phyloP scores from a whole-genome alignment of 1,140 invertebrate species.

The Caenorhabditis briggsae region DNA sequence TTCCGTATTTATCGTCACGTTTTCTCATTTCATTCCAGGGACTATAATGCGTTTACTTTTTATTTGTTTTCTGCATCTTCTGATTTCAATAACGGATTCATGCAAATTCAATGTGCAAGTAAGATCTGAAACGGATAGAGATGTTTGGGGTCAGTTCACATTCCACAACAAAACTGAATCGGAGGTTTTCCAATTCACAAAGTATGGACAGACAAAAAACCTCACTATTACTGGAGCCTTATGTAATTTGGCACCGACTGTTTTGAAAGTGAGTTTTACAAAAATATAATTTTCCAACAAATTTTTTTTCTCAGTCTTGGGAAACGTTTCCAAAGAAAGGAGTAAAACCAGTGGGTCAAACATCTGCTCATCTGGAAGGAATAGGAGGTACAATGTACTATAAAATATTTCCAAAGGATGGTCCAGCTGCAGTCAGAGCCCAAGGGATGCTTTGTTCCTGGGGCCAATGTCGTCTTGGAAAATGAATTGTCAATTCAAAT shows the following conservation, averaged over 20 bases:
- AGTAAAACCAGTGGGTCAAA: background rate
- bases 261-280: constrained; percentile 9
- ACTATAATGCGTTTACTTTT: background rate
- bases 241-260: constrained; percentile 15
- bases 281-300: background rate
- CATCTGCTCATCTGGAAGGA: constrained; percentile 33
- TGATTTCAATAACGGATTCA: background rate
- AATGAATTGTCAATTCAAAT: background rate
- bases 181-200: constrained; percentile 25
- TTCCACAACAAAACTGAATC: constrained; percentile 15
- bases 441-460: constrained; percentile 43
- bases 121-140: constrained; percentile 26
- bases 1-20: background rate
- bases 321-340: constrained; percentile 28
- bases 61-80: too few species aligned
- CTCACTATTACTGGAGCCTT: constrained; percentile 23
- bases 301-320: constrained; percentile 1
- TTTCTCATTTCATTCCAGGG: background rate
- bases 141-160: constrained; percentile 6
- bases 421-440: constrained; percentile 11
- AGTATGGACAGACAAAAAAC: constrained; percentile 23
- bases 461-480: constrained; percentile 38
- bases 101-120: constrained; percentile 23
- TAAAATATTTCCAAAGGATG: constrained; percentile 35
- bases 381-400: constrained; percentile 23